A percentile compares a stretch with the other conserved stretches of the same genome.
These are phyloP conservation scores for Melanotaenia pygmaea DNA, from an alignment of 2,797 vertebrate species.

Conservation along the genomic window DNA sequence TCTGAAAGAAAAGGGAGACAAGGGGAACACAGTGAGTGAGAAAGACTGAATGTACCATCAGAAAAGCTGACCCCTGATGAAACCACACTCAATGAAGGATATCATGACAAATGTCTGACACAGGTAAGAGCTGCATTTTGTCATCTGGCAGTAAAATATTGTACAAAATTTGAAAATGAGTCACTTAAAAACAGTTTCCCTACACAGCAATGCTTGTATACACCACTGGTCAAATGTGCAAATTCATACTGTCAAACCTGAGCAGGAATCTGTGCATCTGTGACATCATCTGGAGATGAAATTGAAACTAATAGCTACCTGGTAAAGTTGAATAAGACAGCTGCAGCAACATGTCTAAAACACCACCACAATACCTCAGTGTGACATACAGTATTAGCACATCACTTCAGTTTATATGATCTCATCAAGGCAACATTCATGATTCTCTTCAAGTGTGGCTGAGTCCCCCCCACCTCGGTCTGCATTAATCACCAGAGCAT, in stretches of 20 bases:
- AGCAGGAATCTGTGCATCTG: not conserved
- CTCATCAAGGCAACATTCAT: too few relatives aligned
- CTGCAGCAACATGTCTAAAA: not conserved
- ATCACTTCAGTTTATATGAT: too few relatives aligned
- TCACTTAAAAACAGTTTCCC: too few relatives aligned
- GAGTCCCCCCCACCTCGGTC: not conserved
- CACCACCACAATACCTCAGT: not conserved
- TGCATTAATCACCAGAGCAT: constrained; percentile 25
- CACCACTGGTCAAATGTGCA: not conserved
- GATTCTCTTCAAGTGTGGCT: too few relatives aligned
- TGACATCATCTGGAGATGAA: not conserved
- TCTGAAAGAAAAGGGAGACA: constrained; percentile 31
- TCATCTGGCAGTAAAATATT: not conserved
- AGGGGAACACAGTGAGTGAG: not conserved
- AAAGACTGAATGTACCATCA: not conserved
- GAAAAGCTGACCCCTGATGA: not conserved
- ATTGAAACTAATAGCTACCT: not conserved
- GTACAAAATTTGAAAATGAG: not conserved
- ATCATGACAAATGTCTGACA: not conserved
- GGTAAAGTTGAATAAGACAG: not conserved
- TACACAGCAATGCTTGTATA: too few relatives aligned
- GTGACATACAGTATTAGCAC: too few relatives aligned
- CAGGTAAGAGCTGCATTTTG: not conserved
- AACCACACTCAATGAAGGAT: not conserved
- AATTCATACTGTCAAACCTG: not conserved